A percentile compares a stretch with the other conserved stretches of the same genome.
phyloP scores from a whole-genome alignment of 30 jellyfish, hydroid and myxozoan genomes.

The Aurelia coerulea region DNA sequence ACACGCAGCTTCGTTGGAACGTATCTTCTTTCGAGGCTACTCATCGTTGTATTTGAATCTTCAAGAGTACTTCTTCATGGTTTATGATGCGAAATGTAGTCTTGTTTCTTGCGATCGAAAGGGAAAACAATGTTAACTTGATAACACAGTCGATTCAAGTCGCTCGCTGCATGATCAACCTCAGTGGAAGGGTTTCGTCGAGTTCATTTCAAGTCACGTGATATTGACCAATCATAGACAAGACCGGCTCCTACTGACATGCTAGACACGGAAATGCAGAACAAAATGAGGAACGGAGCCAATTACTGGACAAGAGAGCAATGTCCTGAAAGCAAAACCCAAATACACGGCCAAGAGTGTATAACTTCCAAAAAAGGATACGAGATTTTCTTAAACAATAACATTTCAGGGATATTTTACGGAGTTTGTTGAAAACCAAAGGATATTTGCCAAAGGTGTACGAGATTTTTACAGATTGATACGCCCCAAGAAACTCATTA shows the following conservation, averaged over 20 bases:
- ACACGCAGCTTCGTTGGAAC: conserved; percentile 71
- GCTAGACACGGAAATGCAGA: background rate
- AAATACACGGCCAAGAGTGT: too few species aligned
- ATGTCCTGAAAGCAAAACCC: too few species aligned
- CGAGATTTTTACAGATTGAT: too few species aligned
- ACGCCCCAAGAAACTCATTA: too few species aligned
- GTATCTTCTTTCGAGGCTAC: conserved; percentile 62
- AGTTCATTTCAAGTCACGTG: conserved; percentile 76
- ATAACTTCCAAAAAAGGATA: too few species aligned
- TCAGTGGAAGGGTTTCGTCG: conserved; percentile 50
- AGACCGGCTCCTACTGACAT: conserved; percentile 24
- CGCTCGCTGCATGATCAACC: conserved; percentile 68
- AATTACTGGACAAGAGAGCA: too few species aligned
- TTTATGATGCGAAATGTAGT: background rate
- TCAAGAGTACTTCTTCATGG: conserved; percentile 17
- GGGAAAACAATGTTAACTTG: background rate
- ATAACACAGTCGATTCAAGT: conserved; percentile 48
- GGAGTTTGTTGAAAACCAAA: too few species aligned
- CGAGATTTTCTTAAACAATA: too few species aligned
- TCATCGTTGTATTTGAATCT: conserved; percentile 15
- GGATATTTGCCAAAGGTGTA: too few species aligned
- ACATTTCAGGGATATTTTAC: too few species aligned
- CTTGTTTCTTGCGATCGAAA: background rate
- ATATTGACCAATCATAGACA: conserved; percentile 77
- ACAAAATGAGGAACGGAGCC: background rate